A percentile compares a stretch with the other conserved stretches of the same genome.
Conservation (phyloP, 1,140 invertebrate species). For the Rhagoletis zephyria region DNA sequence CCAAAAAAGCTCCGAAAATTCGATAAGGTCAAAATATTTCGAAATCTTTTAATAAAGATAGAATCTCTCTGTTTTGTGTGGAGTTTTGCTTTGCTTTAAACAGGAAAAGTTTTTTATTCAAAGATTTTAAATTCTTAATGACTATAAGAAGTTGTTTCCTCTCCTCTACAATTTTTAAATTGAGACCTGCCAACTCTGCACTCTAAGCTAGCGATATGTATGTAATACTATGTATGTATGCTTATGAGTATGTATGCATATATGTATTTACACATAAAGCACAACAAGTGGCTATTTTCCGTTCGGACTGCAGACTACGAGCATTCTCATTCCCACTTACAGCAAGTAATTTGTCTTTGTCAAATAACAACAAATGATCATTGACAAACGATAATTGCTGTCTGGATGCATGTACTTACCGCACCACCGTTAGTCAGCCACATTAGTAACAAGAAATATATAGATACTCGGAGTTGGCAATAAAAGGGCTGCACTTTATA, state of each 20-base stretch:
- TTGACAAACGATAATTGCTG: conserved; percentile 40
- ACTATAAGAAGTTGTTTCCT: too few relatives aligned
- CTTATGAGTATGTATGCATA: too few relatives aligned
- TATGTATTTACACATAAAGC: not conserved
- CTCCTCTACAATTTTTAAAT: too few relatives aligned
- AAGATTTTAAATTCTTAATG: too few relatives aligned
- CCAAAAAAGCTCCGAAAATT: too few relatives aligned
- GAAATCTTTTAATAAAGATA: too few relatives aligned
- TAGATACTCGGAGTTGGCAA: not conserved
- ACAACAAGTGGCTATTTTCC: conserved; percentile 17
- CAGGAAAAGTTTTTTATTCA: too few relatives aligned
- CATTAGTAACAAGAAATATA: not conserved
- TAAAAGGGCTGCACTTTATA: not conserved
- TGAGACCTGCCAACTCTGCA: too few relatives aligned
- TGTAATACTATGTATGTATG: not conserved
- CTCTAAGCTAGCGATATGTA: not conserved
- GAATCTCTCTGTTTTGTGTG: too few relatives aligned
- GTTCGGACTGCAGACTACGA: not conserved
- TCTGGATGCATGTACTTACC: too few relatives aligned
- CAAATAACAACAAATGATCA: conserved; percentile 38
- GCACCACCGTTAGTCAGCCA: not conserved
- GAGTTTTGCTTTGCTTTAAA: too few relatives aligned
- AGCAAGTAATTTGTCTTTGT: conserved; percentile 26
- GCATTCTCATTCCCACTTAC: not conserved
- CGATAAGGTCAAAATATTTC: too few relatives aligned